Evolutionary conservation across 2,113 vertebrate species (phyloP), one percentile per base, ranked within the genome.

Genomic region (Gasterosteus nipponicus): DNA sequence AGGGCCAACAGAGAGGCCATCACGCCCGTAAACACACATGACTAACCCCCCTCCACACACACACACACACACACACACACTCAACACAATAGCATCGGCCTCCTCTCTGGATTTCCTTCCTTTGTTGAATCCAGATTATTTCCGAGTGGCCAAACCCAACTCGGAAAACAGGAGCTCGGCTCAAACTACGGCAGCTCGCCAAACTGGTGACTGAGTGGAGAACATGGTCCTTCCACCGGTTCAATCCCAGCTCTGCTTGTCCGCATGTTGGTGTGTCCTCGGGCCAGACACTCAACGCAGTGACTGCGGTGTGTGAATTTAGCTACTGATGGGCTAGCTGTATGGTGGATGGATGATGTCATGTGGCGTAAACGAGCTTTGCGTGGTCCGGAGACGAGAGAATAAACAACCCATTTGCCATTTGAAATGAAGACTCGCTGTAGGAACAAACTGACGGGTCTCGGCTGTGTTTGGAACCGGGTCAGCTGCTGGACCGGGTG

Each of bases 81-180:
- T 59, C 62, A 8, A 22, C 71, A 90, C 84, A 90, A 91, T 82
- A 83, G 84, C 84, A 89, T 78, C 64, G 8, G 51, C 77, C 73
- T 22, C 78, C 75, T 73, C 31, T 6, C 0, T 78, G 77, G 75
- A 80, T 87, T 88, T 92, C 90, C 89, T 92, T 91, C 85, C 85
- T 89, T 73, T 93, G 87, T 85, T 85, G 67, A 85, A 73, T 78
- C 57, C 78, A 65, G 71, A 91, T 90, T 77, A 61, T 86, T 89
- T 89, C 77, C 76, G 69, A 84, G 81, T 76, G 78, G 75, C 75
- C 83, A 71, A 77, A 81, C 86, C 80, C 85, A 67, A 73, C 26
- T 29, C 60, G 41, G 26, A 70, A 76, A 76, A 19, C 69, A 58
- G 51, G 16, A 75, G 74, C 61, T 76, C 14, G 2, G 57, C 39